Percentiles rank a stretch among this genome's conserved stretches.
Conservation (phyloP, 1,140 invertebrate species). For the Meloidogyne exigua region DNA sequence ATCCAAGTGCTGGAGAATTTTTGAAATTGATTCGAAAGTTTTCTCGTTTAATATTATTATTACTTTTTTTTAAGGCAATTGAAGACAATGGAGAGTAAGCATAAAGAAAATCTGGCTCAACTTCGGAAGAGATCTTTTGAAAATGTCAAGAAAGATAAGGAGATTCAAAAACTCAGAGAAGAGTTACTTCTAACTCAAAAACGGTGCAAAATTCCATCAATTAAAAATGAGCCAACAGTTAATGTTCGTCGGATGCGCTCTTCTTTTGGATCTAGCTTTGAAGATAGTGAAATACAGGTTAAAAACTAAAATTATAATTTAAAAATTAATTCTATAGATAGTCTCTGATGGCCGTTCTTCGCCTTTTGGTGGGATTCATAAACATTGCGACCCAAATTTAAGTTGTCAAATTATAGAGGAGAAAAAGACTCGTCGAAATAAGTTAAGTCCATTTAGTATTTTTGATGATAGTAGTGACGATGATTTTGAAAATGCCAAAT, state of each 20-base stretch:
- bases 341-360: not conserved
- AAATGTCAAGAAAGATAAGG: conserved; percentile 12
- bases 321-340: not conserved
- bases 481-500: not conserved
- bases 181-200: not conserved
- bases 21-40: conserved; percentile 23
- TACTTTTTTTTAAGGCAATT: not conserved
- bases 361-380: not conserved
- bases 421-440: not conserved
- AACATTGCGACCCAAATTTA: not conserved
- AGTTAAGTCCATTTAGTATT: not conserved
- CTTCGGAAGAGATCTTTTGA: not conserved
- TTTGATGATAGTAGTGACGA: not conserved
- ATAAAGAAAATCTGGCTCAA: not conserved
- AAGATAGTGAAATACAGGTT: conserved; percentile 14
- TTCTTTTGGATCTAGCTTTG: conserved; percentile 19
- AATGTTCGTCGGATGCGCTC: not conserved
- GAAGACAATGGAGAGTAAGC: not conserved
- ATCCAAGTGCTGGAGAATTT: conserved; percentile 25
- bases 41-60: not conserved
- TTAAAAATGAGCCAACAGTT: not conserved
- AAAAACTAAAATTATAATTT: not conserved
- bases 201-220: not conserved
- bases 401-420: not conserved
- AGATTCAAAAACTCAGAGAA: not conserved